Evolutionary conservation across 2,888 invertebrate species (phyloP).

Genomic region (Oligia strigilis): DNA sequence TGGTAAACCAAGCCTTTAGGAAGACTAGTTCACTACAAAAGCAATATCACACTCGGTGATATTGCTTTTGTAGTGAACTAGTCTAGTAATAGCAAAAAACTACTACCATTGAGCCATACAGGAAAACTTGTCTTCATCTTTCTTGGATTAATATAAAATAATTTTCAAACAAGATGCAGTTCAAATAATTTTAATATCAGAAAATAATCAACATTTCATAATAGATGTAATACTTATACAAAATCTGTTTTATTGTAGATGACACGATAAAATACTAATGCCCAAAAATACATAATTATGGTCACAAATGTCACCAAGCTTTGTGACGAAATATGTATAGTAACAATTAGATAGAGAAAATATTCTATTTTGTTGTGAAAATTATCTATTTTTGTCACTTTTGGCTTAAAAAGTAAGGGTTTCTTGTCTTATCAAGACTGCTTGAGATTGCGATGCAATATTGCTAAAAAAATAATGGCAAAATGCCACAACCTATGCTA

Average conservation of each 20-base stretch:
- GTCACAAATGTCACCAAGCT: conserved; percentile 6
- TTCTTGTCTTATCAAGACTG: conserved; percentile 22
- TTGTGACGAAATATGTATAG: conserved; percentile 17
- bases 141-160: conserved; percentile 9
- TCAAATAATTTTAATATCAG: conserved; percentile 52
- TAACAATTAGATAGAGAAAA: conserved; percentile 1
- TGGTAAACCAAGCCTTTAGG: background rate
- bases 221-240: conserved; percentile 3
- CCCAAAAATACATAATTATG: conserved; percentile 27
- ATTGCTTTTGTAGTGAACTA: no score
- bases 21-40: background rate
- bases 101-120: background rate
- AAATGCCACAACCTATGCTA: conserved; percentile 31
- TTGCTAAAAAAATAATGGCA: conserved; percentile 25
- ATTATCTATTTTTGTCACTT: conserved; percentile 20
- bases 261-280: conserved; percentile 22
- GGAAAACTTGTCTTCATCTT: background rate
- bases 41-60: no score
- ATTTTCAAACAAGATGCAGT: conserved; percentile 10
- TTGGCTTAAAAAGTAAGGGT: conserved; percentile 4
- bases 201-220: conserved; percentile 55
- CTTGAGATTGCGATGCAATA: conserved; percentile 34
- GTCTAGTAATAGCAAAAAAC: background rate
- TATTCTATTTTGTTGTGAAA: conserved; percentile 1
- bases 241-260: conserved; percentile 23